Percentiles rank a stretch among this genome's conserved stretches.
Evolutionary conservation across 2,888 invertebrate genomes (phyloP).

Genomic region (Ypsolopha scabrella): DNA sequence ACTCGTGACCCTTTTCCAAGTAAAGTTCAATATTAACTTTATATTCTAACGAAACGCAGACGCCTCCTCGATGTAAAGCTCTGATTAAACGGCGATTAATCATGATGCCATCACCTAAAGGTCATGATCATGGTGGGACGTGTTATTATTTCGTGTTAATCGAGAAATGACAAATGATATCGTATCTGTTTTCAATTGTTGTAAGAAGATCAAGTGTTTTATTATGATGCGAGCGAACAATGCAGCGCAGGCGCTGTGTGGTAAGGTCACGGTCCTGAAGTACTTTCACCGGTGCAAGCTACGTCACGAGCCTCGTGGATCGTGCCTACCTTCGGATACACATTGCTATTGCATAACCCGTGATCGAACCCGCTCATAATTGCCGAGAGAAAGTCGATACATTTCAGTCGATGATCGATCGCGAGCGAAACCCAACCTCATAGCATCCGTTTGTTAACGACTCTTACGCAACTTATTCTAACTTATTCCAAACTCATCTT

Average conservation of each 20-base stretch:
- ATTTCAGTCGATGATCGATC: slow-evolving; percentile 44
- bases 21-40: slow-evolving; percentile 12
- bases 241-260: slow-evolving; percentile 1
- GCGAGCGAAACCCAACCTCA: slow-evolving; percentile 26
- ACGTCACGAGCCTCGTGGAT: neutral
- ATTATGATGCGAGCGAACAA: slow-evolving; percentile 7
- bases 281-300: slow-evolving; percentile 10
- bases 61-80: neutral
- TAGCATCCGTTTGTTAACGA: slow-evolving; percentile 40
- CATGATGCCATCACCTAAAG: neutral
- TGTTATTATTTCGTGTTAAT: neutral
- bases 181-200: too few species aligned
- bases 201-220: neutral
- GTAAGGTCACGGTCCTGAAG: slow-evolving; percentile 13
- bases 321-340: neutral
- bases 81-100: neutral
- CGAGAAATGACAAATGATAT: neutral
- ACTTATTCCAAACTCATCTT: slow-evolving; percentile 6
- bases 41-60: neutral
- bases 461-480: slow-evolving; percentile 25
- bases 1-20: slow-evolving; percentile 7
- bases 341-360: slow-evolving; percentile 5
- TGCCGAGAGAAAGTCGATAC: slow-evolving; percentile 55
- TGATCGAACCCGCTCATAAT: slow-evolving; percentile 28
- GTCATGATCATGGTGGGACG: neutral